phyloP scores from a whole-genome alignment of 2,888 invertebrate species.

The Notodonta dromedarius region DNA sequence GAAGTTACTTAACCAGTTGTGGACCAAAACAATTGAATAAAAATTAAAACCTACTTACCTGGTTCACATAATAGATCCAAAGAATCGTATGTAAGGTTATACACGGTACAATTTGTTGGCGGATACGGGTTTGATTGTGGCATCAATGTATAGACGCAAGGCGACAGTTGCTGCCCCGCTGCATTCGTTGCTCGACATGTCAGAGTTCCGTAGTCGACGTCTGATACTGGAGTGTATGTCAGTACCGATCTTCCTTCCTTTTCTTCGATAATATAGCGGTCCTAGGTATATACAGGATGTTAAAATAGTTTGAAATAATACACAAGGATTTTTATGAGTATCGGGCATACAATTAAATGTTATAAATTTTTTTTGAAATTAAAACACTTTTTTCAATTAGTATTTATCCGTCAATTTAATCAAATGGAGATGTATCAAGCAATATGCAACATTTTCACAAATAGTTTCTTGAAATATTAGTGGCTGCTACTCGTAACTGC shows the following conservation, averaged over 20 bases:
- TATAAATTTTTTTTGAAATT: too few species aligned
- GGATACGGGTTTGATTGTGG: constrained; percentile 92
- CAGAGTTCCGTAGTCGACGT: constrained; percentile 91
- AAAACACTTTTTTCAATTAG: too few species aligned
- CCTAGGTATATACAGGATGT: constrained; percentile 54
- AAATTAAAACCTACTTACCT: constrained; percentile 56
- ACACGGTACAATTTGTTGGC: constrained; percentile 90
- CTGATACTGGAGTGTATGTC: constrained; percentile 91
- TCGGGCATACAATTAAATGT: too few species aligned
- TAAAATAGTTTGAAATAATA: too few species aligned
- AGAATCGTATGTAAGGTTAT: constrained; percentile 91
- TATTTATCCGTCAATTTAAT: too few species aligned
- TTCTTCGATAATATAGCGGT: constrained; percentile 82
- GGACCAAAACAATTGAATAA: not conserved
- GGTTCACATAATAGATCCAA: constrained; percentile 88
- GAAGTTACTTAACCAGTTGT: not conserved
- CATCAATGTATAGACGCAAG: constrained; percentile 90
- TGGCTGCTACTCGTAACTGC: too few species aligned
- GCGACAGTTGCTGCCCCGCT: constrained; percentile 88
- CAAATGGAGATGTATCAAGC: too few species aligned
- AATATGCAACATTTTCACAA: too few species aligned
- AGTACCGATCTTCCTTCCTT: constrained; percentile 86
- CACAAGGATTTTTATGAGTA: too few species aligned
- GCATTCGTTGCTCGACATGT: constrained; percentile 90
- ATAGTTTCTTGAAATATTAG: too few species aligned